Conservation (phyloP, 2,113 vertebrate species). For the Willisornis vidua region DNA sequence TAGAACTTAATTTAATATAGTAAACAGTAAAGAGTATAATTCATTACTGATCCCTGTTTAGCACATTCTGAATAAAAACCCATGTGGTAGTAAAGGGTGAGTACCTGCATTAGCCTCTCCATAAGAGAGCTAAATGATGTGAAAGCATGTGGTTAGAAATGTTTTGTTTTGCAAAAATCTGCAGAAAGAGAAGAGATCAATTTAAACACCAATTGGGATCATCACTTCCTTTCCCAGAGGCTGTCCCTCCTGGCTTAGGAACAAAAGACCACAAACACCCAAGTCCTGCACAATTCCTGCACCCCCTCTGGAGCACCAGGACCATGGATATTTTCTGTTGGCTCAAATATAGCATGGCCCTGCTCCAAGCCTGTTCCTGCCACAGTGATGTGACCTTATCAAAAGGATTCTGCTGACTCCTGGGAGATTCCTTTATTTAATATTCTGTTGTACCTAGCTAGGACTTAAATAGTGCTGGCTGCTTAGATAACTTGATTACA, state of each 20-base stretch:
- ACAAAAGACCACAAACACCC: not conserved
- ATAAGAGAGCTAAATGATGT: not conserved
- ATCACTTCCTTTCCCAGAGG: not conserved
- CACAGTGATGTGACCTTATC: constrained; percentile 32
- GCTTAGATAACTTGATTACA: not conserved
- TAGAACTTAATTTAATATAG: not conserved
- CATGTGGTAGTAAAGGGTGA: rapidly evolving
- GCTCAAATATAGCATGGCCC: constrained; percentile 37
- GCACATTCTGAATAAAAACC: not conserved
- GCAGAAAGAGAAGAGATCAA: not conserved
- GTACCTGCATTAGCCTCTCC: not conserved
- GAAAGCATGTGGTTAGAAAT: not conserved
- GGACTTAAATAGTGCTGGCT: not conserved
- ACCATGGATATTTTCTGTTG: not conserved
- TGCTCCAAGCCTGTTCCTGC: not conserved
- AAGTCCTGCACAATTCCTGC: not conserved
- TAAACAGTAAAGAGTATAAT: not conserved
- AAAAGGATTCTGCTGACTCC: constrained; percentile 38
- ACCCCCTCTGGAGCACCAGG: not conserved
- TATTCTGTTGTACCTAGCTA: constrained; percentile 10
- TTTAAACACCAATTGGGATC: not conserved
- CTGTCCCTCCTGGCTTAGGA: not conserved
- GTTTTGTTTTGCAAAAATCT: not conserved
- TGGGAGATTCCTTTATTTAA: constrained; percentile 22
- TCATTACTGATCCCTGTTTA: not conserved